phyloP scores from a whole-genome alignment of 2,797 vertebrate genomes.

The Catostomus latipinnis region DNA sequence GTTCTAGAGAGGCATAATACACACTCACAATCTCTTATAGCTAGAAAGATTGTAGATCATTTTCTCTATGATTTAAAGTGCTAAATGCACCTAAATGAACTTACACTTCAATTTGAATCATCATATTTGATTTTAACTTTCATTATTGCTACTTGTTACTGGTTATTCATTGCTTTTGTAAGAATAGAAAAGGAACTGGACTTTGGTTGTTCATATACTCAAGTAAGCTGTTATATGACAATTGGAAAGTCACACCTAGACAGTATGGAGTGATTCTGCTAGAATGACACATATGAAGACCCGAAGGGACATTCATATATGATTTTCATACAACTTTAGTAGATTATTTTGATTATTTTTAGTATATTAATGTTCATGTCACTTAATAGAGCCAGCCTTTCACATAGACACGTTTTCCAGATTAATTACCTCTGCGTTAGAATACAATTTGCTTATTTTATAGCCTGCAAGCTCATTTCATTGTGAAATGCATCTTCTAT shows the following conservation, averaged over 20 bases:
- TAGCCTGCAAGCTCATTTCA: neutral
- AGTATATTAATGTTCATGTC: neutral
- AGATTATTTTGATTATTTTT: neutral
- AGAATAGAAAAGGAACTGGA: no score
- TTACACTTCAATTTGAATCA: no score
- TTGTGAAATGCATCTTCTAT: conserved; percentile 28
- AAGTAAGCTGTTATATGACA: no score
- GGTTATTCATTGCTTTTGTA: no score
- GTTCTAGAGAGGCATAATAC: conserved; percentile 7
- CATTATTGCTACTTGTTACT: no score
- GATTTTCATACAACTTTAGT: neutral
- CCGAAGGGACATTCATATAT: neutral
- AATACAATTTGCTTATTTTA: neutral
- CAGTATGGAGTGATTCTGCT: conserved; percentile 36
- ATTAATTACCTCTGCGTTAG: neutral
- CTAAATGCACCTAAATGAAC: no score
- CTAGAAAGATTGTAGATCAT: no score
- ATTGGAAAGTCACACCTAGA: no score
- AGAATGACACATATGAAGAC: conserved; percentile 4
- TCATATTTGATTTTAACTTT: no score
- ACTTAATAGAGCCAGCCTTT: neutral
- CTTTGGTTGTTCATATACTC: no score
- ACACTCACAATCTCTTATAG: neutral
- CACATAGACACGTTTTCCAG: neutral
- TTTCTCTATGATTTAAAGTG: no score